Percentiles rank a stretch among this genome's conserved stretches.
phyloP scores from a whole-genome alignment of 2,113 vertebrate species.

The Rhineura floridana region DNA sequence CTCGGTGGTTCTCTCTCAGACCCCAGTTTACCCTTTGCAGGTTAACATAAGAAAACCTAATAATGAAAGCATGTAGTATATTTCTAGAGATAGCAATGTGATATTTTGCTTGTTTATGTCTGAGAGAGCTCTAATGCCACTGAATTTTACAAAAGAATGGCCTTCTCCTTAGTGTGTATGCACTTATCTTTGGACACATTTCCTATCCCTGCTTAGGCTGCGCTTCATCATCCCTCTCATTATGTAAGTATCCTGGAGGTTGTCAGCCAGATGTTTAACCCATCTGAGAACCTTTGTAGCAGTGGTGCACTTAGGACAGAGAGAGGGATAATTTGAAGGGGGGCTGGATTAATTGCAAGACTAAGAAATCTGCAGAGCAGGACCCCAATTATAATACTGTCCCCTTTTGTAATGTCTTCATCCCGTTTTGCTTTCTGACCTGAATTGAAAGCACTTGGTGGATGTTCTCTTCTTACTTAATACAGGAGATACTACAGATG shows the following conservation, averaged over 20 bases:
- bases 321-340: too few species aligned
- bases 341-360: too few species aligned
- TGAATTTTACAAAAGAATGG: slow-evolving; percentile 17
- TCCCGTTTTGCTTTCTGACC: not conserved
- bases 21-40: slow-evolving; percentile 71
- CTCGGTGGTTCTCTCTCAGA: slow-evolving; percentile 62
- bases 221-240: not conserved
- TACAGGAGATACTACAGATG: not conserved
- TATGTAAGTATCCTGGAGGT: rapidly evolving
- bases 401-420: not conserved
- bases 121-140: slow-evolving; percentile 46
- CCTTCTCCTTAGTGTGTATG: not conserved
- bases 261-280: not conserved
- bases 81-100: slow-evolving; percentile 43
- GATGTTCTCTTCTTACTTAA: too few species aligned
- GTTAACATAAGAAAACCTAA: slow-evolving; percentile 72
- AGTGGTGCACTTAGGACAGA: not conserved
- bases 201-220: not conserved
- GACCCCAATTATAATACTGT: not conserved
- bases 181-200: too few species aligned
- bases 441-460: not conserved
- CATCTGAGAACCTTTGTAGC: not conserved
- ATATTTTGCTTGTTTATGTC: slow-evolving; percentile 17
- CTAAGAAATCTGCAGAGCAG: too few species aligned
- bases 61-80: slow-evolving; percentile 65